Evolutionary conservation across 2,797 vertebrate species (phyloP).

Genomic region (Xiphorhynchus erythropygius): DNA sequence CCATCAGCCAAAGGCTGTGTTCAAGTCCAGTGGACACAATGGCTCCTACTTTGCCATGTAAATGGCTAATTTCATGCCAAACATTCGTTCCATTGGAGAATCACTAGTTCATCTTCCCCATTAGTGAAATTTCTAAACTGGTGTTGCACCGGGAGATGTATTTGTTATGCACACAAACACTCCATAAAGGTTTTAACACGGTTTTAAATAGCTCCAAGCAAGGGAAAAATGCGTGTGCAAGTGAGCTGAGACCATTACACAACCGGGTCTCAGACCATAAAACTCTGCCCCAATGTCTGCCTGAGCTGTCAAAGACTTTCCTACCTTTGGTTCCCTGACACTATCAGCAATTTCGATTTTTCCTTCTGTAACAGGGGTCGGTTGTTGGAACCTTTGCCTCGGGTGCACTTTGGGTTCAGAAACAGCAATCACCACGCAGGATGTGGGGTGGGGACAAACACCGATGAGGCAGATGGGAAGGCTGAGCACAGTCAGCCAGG

Average conservation of each 20-base stretch:
- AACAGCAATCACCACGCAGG: background rate
- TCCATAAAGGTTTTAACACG: background rate
- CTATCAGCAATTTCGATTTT: background rate
- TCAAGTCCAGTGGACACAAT: conserved; percentile 31
- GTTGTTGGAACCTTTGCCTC: background rate
- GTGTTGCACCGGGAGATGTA: background rate
- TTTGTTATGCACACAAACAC: background rate
- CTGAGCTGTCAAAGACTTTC: background rate
- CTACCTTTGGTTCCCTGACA: background rate
- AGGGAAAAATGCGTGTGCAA: background rate
- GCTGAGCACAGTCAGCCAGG: background rate
- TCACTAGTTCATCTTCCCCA: conserved; percentile 10
- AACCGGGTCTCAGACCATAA: background rate
- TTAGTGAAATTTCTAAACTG: background rate
- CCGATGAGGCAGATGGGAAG: background rate
- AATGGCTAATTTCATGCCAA: conserved; percentile 21
- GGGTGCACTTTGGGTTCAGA: background rate
- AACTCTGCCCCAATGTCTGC: background rate
- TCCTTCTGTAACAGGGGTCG: background rate
- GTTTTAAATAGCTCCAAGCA: conserved; percentile 7
- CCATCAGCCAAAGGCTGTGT: background rate
- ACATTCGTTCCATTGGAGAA: conserved; percentile 8
- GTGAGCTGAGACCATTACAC: conserved; percentile 18
- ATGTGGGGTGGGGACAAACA: background rate
- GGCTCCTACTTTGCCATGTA: background rate